Base-by-base conservation (phyloP, 2,888 invertebrate species). In the Lasioglossum vierecki region DNA sequence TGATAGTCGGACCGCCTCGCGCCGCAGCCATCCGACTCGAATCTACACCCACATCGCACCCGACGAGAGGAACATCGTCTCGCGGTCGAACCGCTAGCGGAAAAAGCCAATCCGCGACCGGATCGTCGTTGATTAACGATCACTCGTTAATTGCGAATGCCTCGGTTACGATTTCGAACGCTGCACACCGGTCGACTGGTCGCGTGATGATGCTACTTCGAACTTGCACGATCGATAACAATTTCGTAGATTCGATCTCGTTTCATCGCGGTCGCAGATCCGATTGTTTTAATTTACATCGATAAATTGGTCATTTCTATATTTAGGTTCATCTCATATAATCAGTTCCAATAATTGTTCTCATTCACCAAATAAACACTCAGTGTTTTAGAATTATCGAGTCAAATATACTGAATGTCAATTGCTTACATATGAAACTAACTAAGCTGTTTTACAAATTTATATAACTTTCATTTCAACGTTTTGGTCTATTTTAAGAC, bases 131-230 rank as follows among this genome's bases (percentile, higher is more conserved):
- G 84, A 89, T 86, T 80, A 80, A 87, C 83, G 84, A 60, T 74
- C 80, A 49, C 26, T 53, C 80, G 78, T 89, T 87, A 82, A 85
- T 86, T 83, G 83, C 79, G 60, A 68, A 72, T 85, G 82, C 83
- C 84, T 88, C 75, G 73, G 83, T 88, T 89, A 80, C 88, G 75
- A 70, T 76, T 80, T 15, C 26, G 82, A 84, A 77, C 74, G 57
- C 71, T 5, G 9, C 1, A 5, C 46, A 35, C 57, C 84, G 30
- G 73, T 6, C 15, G 39, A 39, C 57, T 71, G 79, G 78, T 86
- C 76, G 44, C 80, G 68, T 39, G n/a, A 30, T 15, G 26, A 26
- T 26, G 26, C 26, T 6, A 5, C 26, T 26, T 60, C 6, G 63
- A 35, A 35, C 66, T 0, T 18, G 30, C 30, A 4, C 15, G 71